Percentiles rank a stretch among this genome's conserved stretches.
phyloP scores from a whole-genome alignment of 1,140 invertebrate genomes.

The Polypedilum vanderplanki region DNA sequence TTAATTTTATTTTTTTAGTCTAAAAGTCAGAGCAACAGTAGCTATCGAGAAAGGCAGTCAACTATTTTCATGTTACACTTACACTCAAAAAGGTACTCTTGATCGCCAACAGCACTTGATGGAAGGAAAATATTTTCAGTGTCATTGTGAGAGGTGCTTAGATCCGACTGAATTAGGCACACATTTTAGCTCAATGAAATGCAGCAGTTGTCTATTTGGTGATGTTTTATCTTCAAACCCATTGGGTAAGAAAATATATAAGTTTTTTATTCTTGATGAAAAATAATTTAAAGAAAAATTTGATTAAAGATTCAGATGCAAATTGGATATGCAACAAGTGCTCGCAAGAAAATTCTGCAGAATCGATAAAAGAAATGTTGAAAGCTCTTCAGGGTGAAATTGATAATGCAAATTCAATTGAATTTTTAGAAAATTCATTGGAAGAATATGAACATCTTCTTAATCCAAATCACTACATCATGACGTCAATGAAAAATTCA shows the following conservation, averaged over 20 bases:
- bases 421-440: constrained; percentile 48
- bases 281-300: background rate
- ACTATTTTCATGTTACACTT: constrained; percentile 66
- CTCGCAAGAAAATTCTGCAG: constrained; percentile 51
- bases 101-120: constrained; percentile 60
- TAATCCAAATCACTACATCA: constrained; percentile 64
- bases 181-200: constrained; percentile 67
- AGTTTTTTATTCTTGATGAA: constrained; percentile 21
- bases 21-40: constrained; percentile 61
- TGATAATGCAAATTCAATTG: constrained; percentile 40
- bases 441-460: constrained; percentile 56
- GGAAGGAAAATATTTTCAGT: constrained; percentile 70
- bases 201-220: constrained; percentile 64
- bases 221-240: constrained; percentile 58
- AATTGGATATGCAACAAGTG: constrained; percentile 68
- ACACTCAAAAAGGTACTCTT: constrained; percentile 67
- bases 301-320: constrained; percentile 49
- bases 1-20: constrained; percentile 36
- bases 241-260: constrained; percentile 57
- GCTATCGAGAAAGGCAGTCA: constrained; percentile 55
- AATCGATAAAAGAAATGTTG: constrained; percentile 48
- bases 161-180: constrained; percentile 70
- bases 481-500: constrained; percentile 55
- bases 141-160: constrained; percentile 61
- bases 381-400: constrained; percentile 44